These are phyloP conservation scores for Microplitis demolitor DNA, from an alignment of 1,140 invertebrate genomes.

Conservation along the genomic window DNA sequence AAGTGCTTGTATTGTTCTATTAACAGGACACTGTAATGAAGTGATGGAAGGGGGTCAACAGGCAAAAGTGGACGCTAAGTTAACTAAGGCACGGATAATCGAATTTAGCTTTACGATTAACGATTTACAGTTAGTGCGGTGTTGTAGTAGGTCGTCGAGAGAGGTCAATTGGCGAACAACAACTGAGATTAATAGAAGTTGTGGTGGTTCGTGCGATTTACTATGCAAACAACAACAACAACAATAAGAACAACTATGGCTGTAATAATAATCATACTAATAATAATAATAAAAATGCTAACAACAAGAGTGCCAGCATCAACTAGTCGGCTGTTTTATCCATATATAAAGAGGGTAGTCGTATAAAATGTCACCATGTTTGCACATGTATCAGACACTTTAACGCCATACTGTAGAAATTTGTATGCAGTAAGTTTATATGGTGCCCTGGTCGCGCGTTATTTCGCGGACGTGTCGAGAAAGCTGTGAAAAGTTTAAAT, in stretches of 20 bases:
- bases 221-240: not conserved
- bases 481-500: constrained; percentile 19
- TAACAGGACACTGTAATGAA: not conserved
- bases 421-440: constrained; percentile 48
- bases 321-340: not conserved
- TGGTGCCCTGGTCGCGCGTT: constrained; percentile 37
- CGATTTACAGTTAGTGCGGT: constrained; percentile 12
- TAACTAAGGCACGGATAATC: not conserved
- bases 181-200: constrained; percentile 7
- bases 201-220: not conserved
- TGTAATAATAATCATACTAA: not conserved
- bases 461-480: constrained; percentile 18
- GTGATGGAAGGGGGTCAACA: not conserved
- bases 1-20: too few relatives aligned
- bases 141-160: not conserved
- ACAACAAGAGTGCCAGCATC: not conserved
- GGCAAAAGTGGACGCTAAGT: not conserved
- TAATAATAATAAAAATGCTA: not conserved
- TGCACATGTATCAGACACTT: constrained; percentile 32
- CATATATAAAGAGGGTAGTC: constrained; percentile 18
- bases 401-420: constrained; percentile 43
- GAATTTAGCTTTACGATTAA: constrained; percentile 14
- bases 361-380: constrained; percentile 14
- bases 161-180: not conserved
- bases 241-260: not conserved